These are phyloP conservation scores for Leptura quadrifasciata DNA, from an alignment of 2,888 invertebrate genomes.

Conservation along the genomic window DNA sequence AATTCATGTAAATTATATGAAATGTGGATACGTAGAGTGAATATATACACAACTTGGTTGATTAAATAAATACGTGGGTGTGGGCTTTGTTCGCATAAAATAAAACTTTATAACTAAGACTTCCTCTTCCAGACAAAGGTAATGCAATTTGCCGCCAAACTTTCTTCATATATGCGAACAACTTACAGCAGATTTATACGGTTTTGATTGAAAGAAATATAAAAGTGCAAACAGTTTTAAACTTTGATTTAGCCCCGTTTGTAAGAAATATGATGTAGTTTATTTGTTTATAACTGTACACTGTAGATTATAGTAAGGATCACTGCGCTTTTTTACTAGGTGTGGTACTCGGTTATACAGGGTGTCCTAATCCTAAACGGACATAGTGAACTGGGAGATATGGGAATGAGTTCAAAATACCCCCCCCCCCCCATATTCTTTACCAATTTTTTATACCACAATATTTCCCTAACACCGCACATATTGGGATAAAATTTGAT, in stretches of 20 bases:
- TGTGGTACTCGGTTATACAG: too few relatives aligned
- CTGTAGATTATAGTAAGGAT: too few relatives aligned
- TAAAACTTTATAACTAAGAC: background rate
- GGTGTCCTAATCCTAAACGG: too few relatives aligned
- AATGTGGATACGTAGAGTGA: background rate
- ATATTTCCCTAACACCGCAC: too few relatives aligned
- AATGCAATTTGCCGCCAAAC: background rate
- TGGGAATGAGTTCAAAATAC: too few relatives aligned
- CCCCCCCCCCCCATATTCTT: too few relatives aligned
- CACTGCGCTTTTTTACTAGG: too few relatives aligned
- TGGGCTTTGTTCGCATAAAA: background rate
- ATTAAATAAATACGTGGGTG: background rate
- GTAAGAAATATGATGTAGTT: background rate
- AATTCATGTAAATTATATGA: background rate
- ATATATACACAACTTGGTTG: background rate
- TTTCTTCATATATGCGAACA: background rate
- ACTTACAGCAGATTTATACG: background rate
- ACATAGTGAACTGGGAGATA: too few relatives aligned
- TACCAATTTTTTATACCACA: too few relatives aligned
- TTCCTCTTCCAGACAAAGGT: background rate
- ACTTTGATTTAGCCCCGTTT: background rate
- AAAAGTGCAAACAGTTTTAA: background rate
- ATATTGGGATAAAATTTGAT: too few relatives aligned
- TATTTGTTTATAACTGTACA: too few relatives aligned
- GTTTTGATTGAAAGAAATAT: background rate